Percentiles rank a stretch among this genome's conserved stretches.
phyloP scores from a whole-genome alignment of 2,113 vertebrate species.

The Gnathonemus echidnorhynchus region DNA sequence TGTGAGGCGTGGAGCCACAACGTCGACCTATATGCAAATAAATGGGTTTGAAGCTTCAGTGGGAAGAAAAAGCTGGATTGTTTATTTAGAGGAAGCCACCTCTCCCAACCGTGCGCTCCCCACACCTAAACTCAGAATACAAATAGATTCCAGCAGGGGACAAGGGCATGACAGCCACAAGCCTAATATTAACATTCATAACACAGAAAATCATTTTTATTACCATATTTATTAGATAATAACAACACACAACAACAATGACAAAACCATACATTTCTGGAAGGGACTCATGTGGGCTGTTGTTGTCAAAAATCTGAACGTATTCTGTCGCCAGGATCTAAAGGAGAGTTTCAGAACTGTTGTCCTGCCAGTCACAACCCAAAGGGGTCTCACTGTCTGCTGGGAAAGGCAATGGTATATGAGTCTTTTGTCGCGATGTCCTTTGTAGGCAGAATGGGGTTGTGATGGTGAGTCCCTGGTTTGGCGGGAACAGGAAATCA shows the following conservation, averaged over 20 bases:
- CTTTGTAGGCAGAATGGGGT: neutral
- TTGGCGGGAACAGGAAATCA: neutral
- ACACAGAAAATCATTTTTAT: neutral
- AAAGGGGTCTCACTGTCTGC: neutral
- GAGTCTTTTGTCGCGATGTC: neutral
- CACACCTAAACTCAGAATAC: neutral
- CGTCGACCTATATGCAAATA: neutral
- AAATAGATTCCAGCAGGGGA: neutral
- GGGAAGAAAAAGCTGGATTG: neutral
- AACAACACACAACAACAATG: neutral
- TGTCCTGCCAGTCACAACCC: neutral
- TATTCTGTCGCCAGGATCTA: neutral
- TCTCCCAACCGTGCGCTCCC: neutral
- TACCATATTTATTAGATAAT: neutral
- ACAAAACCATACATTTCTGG: neutral
- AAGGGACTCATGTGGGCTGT: neutral
- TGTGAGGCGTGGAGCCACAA: neutral
- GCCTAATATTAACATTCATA: neutral
- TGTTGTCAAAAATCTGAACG: neutral
- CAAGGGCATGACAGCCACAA: neutral
- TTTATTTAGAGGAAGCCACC: neutral
- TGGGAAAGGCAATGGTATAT: neutral
- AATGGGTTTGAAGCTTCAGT: neutral
- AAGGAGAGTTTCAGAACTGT: neutral
- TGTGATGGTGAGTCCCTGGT: neutral